A percentile compares a stretch with the other conserved stretches of the same genome.
These are phyloP conservation scores for Stylophora pistillata DNA, from an alignment of 64 coral and sea anemone genomes.

Conservation along the genomic window DNA sequence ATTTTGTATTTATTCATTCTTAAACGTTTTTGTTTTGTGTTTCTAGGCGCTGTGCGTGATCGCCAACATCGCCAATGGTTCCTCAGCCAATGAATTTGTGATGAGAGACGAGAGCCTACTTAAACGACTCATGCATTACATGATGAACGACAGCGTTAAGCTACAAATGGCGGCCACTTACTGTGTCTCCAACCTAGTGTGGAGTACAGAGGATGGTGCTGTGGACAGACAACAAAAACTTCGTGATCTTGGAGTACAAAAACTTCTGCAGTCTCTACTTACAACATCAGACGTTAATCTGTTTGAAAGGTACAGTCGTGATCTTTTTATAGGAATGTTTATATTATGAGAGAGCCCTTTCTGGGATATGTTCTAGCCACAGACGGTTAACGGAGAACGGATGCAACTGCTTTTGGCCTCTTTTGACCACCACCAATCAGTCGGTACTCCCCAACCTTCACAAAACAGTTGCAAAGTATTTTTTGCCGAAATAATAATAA, in stretches of 20 bases:
- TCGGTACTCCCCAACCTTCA: too few relatives aligned
- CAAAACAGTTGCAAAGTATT: too few relatives aligned
- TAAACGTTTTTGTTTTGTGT: neutral
- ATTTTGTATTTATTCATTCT: neutral
- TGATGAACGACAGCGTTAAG: constrained; percentile 94
- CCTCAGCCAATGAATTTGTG: constrained; percentile 88
- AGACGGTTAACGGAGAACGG: too few relatives aligned
- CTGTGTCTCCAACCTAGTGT: constrained; percentile 94
- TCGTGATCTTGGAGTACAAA: constrained; percentile 89
- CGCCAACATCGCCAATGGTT: constrained; percentile 94
- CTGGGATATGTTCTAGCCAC: too few relatives aligned
- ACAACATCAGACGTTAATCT: constrained; percentile 86
- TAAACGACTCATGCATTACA: constrained; percentile 80
- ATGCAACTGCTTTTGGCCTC: too few relatives aligned
- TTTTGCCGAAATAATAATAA: too few relatives aligned
- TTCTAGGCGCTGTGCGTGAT: constrained; percentile 85
- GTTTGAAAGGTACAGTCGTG: constrained; percentile 79
- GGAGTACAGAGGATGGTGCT: constrained; percentile 89
- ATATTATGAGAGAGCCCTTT: too few relatives aligned
- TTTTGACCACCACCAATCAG: too few relatives aligned
- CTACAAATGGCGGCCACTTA: constrained; percentile 92
- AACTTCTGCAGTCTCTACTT: constrained; percentile 82
- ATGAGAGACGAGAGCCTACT: constrained; percentile 80
- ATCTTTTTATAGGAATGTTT: neutral
- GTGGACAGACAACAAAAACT: constrained; percentile 75